These are phyloP conservation scores for Gryon sp. DNA, from an alignment of 1,140 invertebrate species.

Conservation along the genomic window DNA sequence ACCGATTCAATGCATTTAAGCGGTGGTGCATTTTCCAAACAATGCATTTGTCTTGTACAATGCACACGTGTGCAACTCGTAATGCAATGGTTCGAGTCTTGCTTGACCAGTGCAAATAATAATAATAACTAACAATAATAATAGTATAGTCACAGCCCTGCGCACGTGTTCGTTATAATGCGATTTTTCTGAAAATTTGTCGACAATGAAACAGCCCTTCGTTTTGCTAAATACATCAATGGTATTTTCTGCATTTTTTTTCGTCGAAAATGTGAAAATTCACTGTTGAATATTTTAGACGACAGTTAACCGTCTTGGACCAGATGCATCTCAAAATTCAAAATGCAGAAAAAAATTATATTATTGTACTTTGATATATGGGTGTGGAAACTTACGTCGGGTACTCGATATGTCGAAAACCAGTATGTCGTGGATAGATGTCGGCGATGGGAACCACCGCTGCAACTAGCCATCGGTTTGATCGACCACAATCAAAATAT, in stretches of 20 bases:
- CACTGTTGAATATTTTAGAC: too few relatives aligned
- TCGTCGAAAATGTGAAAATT: too few relatives aligned
- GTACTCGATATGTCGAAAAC: conserved; percentile 96
- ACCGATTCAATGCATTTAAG: conserved; percentile 22
- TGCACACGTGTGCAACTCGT: conserved; percentile 56
- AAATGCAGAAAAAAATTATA: too few relatives aligned
- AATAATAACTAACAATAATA: conserved; percentile 61
- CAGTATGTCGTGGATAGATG: conserved; percentile 96
- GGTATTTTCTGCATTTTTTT: too few relatives aligned
- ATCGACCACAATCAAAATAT: conserved; percentile 97
- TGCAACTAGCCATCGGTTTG: conserved; percentile 97
- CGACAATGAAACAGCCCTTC: conserved; percentile 47
- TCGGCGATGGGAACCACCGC: conserved; percentile 97
- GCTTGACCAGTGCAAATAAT: conserved; percentile 68
- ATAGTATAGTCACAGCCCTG: conserved; percentile 59
- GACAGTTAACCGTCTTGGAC: too few relatives aligned
- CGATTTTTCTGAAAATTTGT: conserved; percentile 66
- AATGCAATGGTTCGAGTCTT: conserved; percentile 53
- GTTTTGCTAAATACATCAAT: too few relatives aligned
- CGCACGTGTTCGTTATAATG: conserved; percentile 54
- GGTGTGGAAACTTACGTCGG: conserved; percentile 89
- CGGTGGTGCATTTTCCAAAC: conserved; percentile 58
- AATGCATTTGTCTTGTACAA: conserved; percentile 50
- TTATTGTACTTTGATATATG: too few relatives aligned
- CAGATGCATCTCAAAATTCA: too few relatives aligned